Conservation (phyloP, 2,888 invertebrate species). For the Patella ulyssiponensis region DNA sequence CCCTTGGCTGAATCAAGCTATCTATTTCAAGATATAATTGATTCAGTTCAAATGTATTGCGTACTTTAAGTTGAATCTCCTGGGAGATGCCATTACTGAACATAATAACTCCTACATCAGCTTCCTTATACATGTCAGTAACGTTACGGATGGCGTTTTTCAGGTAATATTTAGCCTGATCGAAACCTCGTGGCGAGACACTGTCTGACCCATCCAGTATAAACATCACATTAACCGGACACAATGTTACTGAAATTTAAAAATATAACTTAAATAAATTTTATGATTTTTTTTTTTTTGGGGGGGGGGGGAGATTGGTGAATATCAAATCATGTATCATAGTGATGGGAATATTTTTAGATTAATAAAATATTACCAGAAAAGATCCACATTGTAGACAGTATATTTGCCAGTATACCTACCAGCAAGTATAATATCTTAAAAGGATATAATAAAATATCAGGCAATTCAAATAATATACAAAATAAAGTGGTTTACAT, state of each 20-base stretch:
- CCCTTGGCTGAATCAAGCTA: constrained; percentile 16
- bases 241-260: constrained; percentile 32
- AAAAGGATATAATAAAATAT: no score
- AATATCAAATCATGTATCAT: no score
- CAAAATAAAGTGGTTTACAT: neutral
- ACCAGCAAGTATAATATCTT: no score
- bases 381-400: no score
- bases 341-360: no score
- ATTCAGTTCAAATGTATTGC: neutral
- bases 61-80: constrained; percentile 14
- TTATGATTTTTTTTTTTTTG: no score
- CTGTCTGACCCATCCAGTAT: constrained; percentile 44
- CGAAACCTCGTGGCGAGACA: constrained; percentile 27
- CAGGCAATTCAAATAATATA: no score
- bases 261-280: neutral
- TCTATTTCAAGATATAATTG: constrained; percentile 5
- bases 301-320: no score
- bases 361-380: no score
- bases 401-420: no score
- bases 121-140: constrained; percentile 22
- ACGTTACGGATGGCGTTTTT: constrained; percentile 30
- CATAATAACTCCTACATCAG: constrained; percentile 24
- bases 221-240: constrained; percentile 38
- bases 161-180: constrained; percentile 26
- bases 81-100: constrained; percentile 25